Base-by-base conservation (phyloP, 2,797 vertebrate genomes). In the Chelon labrosus region DNA sequence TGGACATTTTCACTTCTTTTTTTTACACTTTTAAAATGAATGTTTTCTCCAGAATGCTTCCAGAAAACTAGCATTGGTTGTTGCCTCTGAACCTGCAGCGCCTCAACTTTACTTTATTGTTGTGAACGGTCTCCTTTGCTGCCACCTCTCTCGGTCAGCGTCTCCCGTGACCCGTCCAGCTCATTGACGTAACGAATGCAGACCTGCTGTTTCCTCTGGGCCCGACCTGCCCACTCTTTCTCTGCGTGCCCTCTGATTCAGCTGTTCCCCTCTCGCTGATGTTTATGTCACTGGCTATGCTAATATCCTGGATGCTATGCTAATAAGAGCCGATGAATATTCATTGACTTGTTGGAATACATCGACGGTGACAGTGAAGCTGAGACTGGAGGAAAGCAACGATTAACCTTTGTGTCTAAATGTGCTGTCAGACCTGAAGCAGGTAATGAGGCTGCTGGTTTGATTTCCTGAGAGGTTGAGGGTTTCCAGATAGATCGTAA, bases 241-340 rank as follows among this genome's bases (percentile, higher is more conserved):
- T 27, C 56, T 20, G 50, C 9, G 5, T 56, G 72, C 53, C 85
- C 82, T 85, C 83, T 86, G 83, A 87, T 50, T 89, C 83, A 85
- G 86, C 77, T 80, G 74, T 31, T 73, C 51, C 44, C 59, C 62
- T 78, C 73, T 70, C 31, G 13, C 65, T 72, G 75, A 74, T 71
- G 80, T 77, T 74, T 56, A 37, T 83, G 86, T 85, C 82, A 68
- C 56, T 2, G 78, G 20, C 19, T 79, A 89, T 90, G 85, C 79
- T 86, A 88, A 87, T 88, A 42, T 27, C 61, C 50, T 0, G 25
- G 70, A 58, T 62, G 73, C 57, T 80, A 89, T 89, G 86, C 80
- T 85, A 88, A 91, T 85, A 6, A 0, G 2, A 1, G 3, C 0
- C 2, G 0, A 63, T 86, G 79, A 82, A 89, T 90, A 90, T 91